Evolutionary conservation across 2,888 invertebrate species (phyloP).

Genomic region (Holacanthella duospinosa): DNA sequence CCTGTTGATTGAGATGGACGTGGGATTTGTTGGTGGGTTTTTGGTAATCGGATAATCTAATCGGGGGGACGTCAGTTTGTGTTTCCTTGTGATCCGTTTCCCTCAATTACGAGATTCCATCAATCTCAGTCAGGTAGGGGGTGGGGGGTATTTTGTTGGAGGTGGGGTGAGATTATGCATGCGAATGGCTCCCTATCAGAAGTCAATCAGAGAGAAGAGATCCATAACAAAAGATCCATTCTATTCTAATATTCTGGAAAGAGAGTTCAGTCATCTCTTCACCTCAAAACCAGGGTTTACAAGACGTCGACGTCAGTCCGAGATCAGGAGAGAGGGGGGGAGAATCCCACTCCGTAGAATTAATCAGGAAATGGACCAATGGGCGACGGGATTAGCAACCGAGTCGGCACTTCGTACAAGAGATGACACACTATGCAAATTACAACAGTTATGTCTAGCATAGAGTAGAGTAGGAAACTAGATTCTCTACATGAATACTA

Average conservation of each 20-base stretch:
- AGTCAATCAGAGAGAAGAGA: conserved; percentile 6
- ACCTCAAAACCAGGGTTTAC: conserved; percentile 5
- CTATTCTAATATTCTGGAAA: not conserved
- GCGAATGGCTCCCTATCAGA: not conserved
- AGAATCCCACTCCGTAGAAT: too few species aligned
- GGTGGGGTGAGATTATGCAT: not conserved
- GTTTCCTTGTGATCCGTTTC: conserved; percentile 38
- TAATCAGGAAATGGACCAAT: too few species aligned
- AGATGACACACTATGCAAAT: too few species aligned
- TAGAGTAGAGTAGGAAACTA: too few species aligned
- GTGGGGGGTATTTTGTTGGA: not conserved
- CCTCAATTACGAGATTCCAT: conserved; percentile 35
- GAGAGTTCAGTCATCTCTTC: conserved; percentile 3
- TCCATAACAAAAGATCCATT: not conserved
- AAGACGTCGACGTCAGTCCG: too few species aligned
- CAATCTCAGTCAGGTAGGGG: not conserved
- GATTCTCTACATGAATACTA: too few species aligned
- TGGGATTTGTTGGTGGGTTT: not conserved
- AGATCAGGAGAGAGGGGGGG: too few species aligned
- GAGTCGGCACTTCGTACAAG: too few species aligned
- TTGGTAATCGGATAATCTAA: not conserved
- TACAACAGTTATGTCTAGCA: too few species aligned
- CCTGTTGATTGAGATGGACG: not conserved
- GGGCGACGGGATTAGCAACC: too few species aligned
- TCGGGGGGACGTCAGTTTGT: conserved; percentile 37